Percentiles rank a stretch among this genome's conserved stretches.
Conservation (phyloP, 2,797 vertebrate species). For the Diplodus puntazzo region DNA sequence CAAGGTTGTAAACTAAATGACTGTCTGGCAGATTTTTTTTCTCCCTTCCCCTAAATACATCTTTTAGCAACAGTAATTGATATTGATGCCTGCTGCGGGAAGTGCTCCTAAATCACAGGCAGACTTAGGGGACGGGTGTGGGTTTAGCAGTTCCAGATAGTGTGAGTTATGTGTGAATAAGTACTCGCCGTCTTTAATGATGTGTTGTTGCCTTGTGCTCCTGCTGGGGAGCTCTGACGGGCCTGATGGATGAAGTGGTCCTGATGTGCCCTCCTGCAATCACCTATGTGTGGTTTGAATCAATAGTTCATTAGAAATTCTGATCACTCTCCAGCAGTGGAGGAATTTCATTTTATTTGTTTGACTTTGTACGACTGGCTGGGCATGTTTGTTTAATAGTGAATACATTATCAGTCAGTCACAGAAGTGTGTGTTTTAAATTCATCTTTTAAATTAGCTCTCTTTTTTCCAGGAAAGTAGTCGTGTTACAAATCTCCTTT, state of each 20-base stretch:
- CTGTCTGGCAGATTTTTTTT: constrained; percentile 57
- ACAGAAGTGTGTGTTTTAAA: constrained; percentile 11
- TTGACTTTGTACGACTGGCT: constrained; percentile 9
- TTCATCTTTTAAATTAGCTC: constrained; percentile 19
- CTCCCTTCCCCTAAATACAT: constrained; percentile 71
- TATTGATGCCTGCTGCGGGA: constrained; percentile 79
- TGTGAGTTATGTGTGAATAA: constrained; percentile 79
- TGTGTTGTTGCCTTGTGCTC: constrained; percentile 71
- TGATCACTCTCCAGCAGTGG: constrained; percentile 84
- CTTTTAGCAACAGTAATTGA: constrained; percentile 82
- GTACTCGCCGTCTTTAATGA: constrained; percentile 78
- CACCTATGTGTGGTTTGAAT: constrained; percentile 84
- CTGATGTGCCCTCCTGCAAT: constrained; percentile 78
- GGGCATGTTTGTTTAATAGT: constrained; percentile 5
- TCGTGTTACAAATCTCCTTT: constrained; percentile 10
- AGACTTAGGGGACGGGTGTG: constrained; percentile 53
- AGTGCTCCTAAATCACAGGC: constrained; percentile 80
- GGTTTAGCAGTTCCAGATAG: constrained; percentile 62
- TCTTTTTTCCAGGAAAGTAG: not conserved
- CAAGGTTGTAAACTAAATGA: constrained; percentile 62
- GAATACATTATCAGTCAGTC: constrained; percentile 25
- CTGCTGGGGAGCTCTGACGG: constrained; percentile 65
- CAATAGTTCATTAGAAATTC: constrained; percentile 91
- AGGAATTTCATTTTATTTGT: constrained; percentile 78
- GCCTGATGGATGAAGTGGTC: constrained; percentile 83